Evolutionary conservation across 1,140 invertebrate species (phyloP), one percentile per base, ranked within the genome.

Genomic region (Hetaerina americana): DNA sequence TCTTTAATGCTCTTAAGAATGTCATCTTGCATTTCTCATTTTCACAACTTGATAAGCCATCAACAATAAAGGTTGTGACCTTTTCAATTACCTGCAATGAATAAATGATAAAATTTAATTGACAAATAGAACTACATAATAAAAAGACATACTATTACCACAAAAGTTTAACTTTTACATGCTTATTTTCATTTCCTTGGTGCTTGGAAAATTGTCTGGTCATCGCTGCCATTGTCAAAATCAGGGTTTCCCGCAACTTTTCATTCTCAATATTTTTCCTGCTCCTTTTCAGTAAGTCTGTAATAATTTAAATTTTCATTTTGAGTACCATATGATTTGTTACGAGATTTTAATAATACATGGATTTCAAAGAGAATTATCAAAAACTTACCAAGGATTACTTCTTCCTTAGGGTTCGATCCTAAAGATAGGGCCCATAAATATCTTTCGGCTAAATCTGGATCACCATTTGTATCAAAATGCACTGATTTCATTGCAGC

Each of bases 371-470:
- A 57, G 10, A n/a, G n/a, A 57, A 71, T 72, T 29, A 26, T 69
- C 26, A 3, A 15, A n/a, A 15, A 66, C 66, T 26, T 76, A 80
- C 90, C 87, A 76, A 84, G 81, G 22, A 89, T 79, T 12, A 91
- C 83, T 27, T 85, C 81, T 5, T 83, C 77, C 57, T 83, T 80
- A 2, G 88, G 88, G 75, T 87, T 83, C 6, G 84, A 81, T 15
- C 86, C 86, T 3, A 90, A 78, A 0, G 90, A 89, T 15, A 92
- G 75, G 0, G 87, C 85, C 84, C 91, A 88, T 0, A 93, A 79
- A 78, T 92, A 93, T 72, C 90, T 82, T 76, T 93, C 92, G 5
- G 85, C 84, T 18, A 86, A 78, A 71, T 89, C 86, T 26, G 82
- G 75, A 72, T 85, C 78, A 0, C 86, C 84, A 1, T 80, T 80